Conservation (phyloP, 1,140 invertebrate genomes). For the Agrilus planipennis region DNA sequence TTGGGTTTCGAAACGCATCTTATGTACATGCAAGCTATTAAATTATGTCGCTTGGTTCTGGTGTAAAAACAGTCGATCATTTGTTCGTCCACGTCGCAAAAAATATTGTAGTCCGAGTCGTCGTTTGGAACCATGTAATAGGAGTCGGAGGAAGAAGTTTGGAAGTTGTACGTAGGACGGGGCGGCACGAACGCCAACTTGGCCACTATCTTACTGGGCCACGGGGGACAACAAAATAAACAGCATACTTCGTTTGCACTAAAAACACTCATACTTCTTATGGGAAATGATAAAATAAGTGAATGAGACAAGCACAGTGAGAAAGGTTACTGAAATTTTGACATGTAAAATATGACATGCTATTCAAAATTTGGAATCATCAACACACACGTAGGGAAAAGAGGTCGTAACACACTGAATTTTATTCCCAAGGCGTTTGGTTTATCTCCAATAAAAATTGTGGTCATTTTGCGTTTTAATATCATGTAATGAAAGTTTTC, state of each 20-base stretch:
- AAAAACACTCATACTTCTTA: too few species aligned
- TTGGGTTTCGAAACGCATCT: constrained; percentile 42
- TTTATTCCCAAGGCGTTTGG: too few species aligned
- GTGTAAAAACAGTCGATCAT: constrained; percentile 47
- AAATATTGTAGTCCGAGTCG: constrained; percentile 40
- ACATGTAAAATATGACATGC: too few species aligned
- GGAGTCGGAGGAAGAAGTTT: constrained; percentile 24
- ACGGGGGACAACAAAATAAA: constrained; percentile 69
- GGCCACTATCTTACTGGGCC: constrained; percentile 56
- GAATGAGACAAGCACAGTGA: too few species aligned
- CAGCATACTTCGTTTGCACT: constrained; percentile 54
- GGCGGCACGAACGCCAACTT: constrained; percentile 69
- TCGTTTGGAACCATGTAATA: constrained; percentile 36
- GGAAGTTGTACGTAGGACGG: constrained; percentile 53
- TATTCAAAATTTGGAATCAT: too few species aligned
- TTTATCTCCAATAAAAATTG: too few species aligned
- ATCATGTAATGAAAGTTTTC: too few species aligned
- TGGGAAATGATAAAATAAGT: too few species aligned
- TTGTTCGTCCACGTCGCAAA: constrained; percentile 48
- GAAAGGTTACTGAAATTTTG: too few species aligned
- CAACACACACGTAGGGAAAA: too few species aligned
- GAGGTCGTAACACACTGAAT: too few species aligned
- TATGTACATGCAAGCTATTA: constrained; percentile 58
- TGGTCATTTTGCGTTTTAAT: too few species aligned
- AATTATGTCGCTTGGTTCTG: constrained; percentile 44